Evolutionary conservation across 2,888 invertebrate species (phyloP), one percentile per base, ranked within the genome.

Genomic region (Drosophila aldrichi): DNA sequence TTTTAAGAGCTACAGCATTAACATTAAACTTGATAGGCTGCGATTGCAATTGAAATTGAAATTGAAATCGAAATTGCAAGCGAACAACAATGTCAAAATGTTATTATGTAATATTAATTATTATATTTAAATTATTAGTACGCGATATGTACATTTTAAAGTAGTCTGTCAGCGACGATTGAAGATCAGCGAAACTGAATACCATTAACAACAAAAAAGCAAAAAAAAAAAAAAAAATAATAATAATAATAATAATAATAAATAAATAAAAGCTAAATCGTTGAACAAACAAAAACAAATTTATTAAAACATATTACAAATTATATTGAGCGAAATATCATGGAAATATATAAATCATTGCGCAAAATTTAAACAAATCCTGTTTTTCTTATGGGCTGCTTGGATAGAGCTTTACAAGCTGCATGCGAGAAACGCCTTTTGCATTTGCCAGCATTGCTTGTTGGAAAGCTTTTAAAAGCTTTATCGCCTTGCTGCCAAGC

Each of bases 311-410:
- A 64, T 74, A 79, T 74, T 71, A 44, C 40, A 81, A 68, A 76
- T 65, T 87, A 82, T 89, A 81, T 81, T 89, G 88, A 89, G 88
- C 84, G 82, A 85, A 87, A 81, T 82, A 84, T 81, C 89, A 87
- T 84, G 88, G 63, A 89, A 84, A 89, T 87, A 84, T 73, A 87
- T 81, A 83, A 89, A 87, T 81, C 89, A 89, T 84, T 89, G 89
- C 76, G 74, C 76, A 84, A 87, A 67, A 81, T 74, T 79, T 72
- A 32, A 66, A 34, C 0, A 32, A 3, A 5, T 8, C 1, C 14
- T n/a, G 7, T 62, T 74, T 63, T 41, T 8, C 20, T 55, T 20
- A 0, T 2, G n/a, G 3, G 52, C 44, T 41, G 10, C 5, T 34
- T 8, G 1, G 10, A 3, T 1, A 12, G 3, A 7, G 36, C 38